Conservation (phyloP, 2,888 invertebrate genomes). For the Aphidoletes aphidimyza region DNA sequence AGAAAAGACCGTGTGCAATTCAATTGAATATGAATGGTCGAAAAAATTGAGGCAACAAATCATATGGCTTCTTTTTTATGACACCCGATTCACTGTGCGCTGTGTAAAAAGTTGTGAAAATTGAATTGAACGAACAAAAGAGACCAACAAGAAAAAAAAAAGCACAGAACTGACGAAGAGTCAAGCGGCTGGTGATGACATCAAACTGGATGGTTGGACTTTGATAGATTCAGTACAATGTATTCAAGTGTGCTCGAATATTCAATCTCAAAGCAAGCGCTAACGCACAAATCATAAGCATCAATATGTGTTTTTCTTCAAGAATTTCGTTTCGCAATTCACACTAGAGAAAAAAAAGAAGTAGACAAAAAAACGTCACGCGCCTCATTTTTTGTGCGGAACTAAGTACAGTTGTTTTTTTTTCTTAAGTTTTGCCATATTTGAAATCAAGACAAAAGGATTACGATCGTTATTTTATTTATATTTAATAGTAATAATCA, state of each 20-base stretch:
- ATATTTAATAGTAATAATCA: not conserved
- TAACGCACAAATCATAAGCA: no score
- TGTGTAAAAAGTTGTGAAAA: not conserved
- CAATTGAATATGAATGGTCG: not conserved
- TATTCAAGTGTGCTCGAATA: no score
- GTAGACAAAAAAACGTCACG: not conserved
- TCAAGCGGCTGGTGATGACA: not conserved
- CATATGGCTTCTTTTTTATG: not conserved
- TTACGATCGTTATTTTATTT: not conserved
- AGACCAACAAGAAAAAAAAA: no score
- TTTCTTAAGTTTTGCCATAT: not conserved
- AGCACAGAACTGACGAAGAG: no score
- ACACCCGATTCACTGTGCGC: no score
- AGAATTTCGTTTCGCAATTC: no score
- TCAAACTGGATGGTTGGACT: not conserved
- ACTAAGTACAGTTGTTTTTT: not conserved
- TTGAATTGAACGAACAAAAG: not conserved
- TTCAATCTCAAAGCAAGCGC: no score
- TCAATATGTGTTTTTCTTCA: not conserved
- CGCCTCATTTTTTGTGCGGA: not conserved
- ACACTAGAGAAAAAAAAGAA: not conserved
- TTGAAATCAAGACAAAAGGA: not conserved
- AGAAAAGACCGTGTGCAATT: not conserved
- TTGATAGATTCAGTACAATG: no score
- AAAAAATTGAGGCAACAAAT: not conserved